Conservation (phyloP, 2,113 vertebrate genomes). For the Callionymus lyra region DNA sequence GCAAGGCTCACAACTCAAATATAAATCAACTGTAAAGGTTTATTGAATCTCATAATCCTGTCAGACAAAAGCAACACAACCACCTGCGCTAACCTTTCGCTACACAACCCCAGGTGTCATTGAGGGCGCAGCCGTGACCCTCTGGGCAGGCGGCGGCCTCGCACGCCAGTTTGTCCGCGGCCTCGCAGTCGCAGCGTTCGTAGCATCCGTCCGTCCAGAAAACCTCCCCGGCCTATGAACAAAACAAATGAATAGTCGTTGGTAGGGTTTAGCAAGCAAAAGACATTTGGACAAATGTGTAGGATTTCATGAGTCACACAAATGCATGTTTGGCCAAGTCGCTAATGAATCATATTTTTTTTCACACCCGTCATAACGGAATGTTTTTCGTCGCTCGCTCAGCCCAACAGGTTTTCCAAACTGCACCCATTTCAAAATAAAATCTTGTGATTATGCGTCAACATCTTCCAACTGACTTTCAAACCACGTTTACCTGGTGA, state of each 20-base stretch:
- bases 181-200: constrained; percentile 15
- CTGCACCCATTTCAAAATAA: no score
- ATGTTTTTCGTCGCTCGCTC: no score
- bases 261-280: constrained; percentile 17
- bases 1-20: no score
- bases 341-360: constrained; percentile 33
- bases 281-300: constrained; percentile 13
- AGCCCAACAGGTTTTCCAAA: no score
- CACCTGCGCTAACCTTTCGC: constrained; percentile 27
- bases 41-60: no score
- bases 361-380: constrained; percentile 5
- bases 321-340: constrained; percentile 6
- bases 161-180: constrained; percentile 15
- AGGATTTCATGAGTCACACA: constrained; percentile 19
- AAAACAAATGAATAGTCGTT: neutral
- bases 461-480: no score
- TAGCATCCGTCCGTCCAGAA: constrained; percentile 25
- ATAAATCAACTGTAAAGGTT: no score
- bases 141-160: constrained; percentile 20
- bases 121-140: constrained; percentile 40
- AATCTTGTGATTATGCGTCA: no score
- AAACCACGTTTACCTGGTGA: constrained; percentile 12
- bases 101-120: constrained; percentile 32
- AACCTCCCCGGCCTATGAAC: constrained; percentile 14
- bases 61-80: no score